These are phyloP conservation scores for Euplagia quadripunctaria DNA, from an alignment of 2,888 invertebrate genomes.

Conservation along the genomic window DNA sequence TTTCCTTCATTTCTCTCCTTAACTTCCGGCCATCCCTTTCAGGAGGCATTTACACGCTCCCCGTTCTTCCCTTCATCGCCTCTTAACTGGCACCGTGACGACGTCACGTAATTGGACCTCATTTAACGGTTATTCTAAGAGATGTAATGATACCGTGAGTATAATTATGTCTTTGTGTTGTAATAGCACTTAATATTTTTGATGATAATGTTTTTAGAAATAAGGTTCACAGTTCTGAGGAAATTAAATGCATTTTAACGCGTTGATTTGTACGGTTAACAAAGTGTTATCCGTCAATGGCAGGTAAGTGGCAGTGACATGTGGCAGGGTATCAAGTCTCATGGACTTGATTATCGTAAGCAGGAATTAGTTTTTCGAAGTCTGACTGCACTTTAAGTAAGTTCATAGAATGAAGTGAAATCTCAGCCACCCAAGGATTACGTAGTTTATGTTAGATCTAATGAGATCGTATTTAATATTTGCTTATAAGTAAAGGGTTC, in stretches of 20 bases:
- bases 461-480: too few species aligned
- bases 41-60: constrained; percentile 21
- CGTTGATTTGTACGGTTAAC: too few species aligned
- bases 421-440: too few species aligned
- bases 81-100: constrained; percentile 13
- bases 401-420: too few species aligned
- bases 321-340: too few species aligned
- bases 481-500: too few species aligned
- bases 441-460: too few species aligned
- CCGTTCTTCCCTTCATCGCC: constrained; percentile 1
- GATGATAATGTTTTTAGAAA: constrained; percentile 1
- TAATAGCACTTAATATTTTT: constrained; percentile 37
- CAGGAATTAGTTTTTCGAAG: too few species aligned
- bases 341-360: too few species aligned
- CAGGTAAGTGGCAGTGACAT: too few species aligned
- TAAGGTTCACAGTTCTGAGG: neutral
- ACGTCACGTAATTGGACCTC: constrained; percentile 34
- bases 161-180: constrained; percentile 32
- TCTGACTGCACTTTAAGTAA: too few species aligned
- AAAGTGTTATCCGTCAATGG: too few species aligned
- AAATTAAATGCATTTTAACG: neutral
- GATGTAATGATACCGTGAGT: constrained; percentile 20
- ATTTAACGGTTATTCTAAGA: constrained; percentile 28
- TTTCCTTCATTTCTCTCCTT: constrained; percentile 39
- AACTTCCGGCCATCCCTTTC: constrained; percentile 35